Evolutionary conservation across 2,888 invertebrate genomes (phyloP), one percentile per base, ranked within the genome.

Genomic region (Pyrrhopygopsis socrates): DNA sequence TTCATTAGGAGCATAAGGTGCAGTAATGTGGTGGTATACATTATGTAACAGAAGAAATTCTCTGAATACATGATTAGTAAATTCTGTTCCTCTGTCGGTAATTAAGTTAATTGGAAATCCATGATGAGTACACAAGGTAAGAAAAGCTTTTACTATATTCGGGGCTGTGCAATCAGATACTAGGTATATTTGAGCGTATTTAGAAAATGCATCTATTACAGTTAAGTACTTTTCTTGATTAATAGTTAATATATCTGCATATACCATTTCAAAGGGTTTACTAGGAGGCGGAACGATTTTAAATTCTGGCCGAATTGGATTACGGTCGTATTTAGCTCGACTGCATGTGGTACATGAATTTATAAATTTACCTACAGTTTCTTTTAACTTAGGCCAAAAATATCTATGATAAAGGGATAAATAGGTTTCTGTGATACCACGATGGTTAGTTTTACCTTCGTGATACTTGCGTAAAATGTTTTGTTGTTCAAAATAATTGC

Each of bases 401-500:
- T 71, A 71, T 11, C 27, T 24, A 27, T 50, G 41, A 27, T 24
- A 71, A 27, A 92, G 38, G 11, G 92, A 83, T 29, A 91, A 38
- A 29, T 81, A 87, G 15, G 82, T 84, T 60, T 92, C 89, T 27
- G 79, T 91, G 15, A 90, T 93, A 5, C 92, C 91, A 0, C 90
- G 71, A 45, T 92, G 91, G 54, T 92, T 93, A 0, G 92, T 92
- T 81, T 92, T 92, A 2, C 92, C 93, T 0, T 91, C 91, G 74
- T 93, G 93, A 24, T 93, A 93, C 0, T 84, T 45, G 8, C 65
- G 67, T 18, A 93, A 91, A 1, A 91, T 88, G 27, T 92, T 87
- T 20, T 93, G 91, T 50, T 71, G 71, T 18, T 45, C 13, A 45
- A 71, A 50, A 38, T 45, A 71, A 45, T 71, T 24, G 24, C 18